Conservation (phyloP, 2,888 invertebrate species). For the Periphyllus acericola region DNA sequence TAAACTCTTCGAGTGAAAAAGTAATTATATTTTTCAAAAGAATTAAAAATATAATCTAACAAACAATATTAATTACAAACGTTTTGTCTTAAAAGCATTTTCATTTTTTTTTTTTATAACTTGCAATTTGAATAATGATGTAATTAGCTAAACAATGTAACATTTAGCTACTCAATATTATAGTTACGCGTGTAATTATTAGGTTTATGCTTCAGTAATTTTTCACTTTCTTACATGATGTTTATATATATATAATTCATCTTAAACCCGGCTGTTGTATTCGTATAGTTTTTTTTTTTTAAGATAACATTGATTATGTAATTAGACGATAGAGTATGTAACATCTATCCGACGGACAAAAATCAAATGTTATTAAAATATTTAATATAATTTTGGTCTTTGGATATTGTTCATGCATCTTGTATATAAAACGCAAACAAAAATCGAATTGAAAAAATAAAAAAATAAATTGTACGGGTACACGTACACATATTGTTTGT, state of each 20-base stretch:
- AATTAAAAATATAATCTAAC: neutral
- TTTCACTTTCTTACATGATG: neutral
- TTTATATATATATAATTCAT: neutral
- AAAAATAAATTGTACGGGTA: no score
- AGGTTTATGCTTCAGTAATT: slow-evolving; percentile 1
- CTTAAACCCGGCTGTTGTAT: neutral
- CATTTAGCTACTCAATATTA: neutral
- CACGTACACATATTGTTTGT: no score
- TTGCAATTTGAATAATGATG: neutral
- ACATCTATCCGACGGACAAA: no score
- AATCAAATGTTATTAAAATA: no score
- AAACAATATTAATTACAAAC: neutral
- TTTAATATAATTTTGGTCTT: no score
- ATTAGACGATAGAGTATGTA: neutral
- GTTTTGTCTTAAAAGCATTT: neutral
- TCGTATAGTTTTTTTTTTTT: neutral
- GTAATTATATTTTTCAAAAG: neutral
- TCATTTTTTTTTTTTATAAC: neutral
- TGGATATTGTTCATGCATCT: no score
- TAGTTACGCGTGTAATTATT: neutral
- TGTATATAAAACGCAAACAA: no score
- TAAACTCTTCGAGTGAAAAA: neutral
- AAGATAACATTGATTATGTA: neutral
- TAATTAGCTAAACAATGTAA: slow-evolving; percentile 29
- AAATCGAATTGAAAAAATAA: no score